These are phyloP conservation scores for Ctenodactylus gundi DNA, from an alignment of 2,113 vertebrate species.

Conservation along the genomic window DNA sequence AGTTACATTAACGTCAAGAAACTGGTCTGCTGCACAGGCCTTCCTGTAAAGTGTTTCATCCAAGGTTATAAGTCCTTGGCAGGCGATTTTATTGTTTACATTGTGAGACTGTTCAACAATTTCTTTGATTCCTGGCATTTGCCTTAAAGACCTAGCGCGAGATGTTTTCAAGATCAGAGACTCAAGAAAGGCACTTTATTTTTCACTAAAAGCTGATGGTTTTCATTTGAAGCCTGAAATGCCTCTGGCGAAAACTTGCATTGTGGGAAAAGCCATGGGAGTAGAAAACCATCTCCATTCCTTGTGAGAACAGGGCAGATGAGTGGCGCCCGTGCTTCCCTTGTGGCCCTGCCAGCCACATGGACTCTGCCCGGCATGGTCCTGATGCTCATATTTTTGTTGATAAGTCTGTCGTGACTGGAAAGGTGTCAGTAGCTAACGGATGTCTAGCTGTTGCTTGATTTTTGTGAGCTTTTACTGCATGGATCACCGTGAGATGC, in stretches of 20 bases:
- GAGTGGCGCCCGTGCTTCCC: neutral
- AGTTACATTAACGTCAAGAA: constrained; percentile 25
- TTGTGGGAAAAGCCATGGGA: constrained; percentile 31
- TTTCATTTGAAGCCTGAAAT: constrained; percentile 65
- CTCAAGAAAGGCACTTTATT: constrained; percentile 42
- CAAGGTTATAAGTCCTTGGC: constrained; percentile 8
- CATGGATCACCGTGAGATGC: constrained; percentile 45
- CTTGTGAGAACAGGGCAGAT: neutral
- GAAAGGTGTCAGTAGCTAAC: constrained; percentile 50
- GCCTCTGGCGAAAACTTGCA: constrained; percentile 33
- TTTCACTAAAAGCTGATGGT: constrained; percentile 61
- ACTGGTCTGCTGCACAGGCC: neutral
- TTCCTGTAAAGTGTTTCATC: neutral
- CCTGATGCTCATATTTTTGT: constrained; percentile 13
- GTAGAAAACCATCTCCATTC: constrained; percentile 10
- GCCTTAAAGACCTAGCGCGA: constrained; percentile 64
- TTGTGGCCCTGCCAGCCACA: neutral
- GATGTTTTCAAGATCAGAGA: constrained; percentile 54
- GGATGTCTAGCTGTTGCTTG: constrained; percentile 25
- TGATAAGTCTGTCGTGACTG: constrained; percentile 37
- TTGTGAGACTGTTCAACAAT: constrained; percentile 43
- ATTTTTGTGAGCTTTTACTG: constrained; percentile 31
- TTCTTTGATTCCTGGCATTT: constrained; percentile 62
- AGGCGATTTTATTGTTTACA: constrained; percentile 45
- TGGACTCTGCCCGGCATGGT: neutral